Evolutionary conservation across 1,140 invertebrate genomes (phyloP).

Genomic region (Oryctes rhinoceros): DNA sequence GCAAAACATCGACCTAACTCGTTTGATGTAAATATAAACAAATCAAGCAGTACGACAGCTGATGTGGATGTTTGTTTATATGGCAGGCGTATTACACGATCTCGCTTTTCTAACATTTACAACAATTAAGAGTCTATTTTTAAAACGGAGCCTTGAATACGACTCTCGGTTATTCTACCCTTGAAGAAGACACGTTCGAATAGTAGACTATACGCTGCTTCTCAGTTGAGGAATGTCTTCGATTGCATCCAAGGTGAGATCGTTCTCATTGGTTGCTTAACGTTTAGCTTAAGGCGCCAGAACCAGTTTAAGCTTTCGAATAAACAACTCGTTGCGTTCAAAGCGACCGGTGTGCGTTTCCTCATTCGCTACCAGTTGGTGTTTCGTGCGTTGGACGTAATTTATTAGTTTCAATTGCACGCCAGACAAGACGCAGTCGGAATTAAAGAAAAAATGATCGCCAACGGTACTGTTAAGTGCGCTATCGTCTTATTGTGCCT

Average conservation of each 20-base stretch:
- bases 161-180: background rate
- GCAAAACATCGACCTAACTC: background rate
- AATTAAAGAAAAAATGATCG: background rate
- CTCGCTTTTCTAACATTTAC: background rate
- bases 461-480: background rate
- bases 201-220: background rate
- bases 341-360: background rate
- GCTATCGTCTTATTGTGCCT: background rate
- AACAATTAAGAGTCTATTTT: constrained; percentile 1
- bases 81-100: background rate
- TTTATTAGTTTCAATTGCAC: constrained; percentile 38
- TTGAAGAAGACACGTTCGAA: background rate
- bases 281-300: constrained; percentile 46
- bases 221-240: background rate
- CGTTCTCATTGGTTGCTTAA: constrained; percentile 45
- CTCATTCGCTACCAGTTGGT: background rate
- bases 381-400: background rate
- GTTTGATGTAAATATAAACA: background rate
- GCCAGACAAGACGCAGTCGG: background rate
- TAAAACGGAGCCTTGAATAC: background rate
- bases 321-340: constrained; percentile 12
- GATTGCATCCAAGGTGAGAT: background rate
- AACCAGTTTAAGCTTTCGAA: constrained; percentile 46
- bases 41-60: background rate
- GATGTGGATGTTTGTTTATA: constrained; percentile 5